Conservation (phyloP, 2,888 invertebrate genomes). For the Rhagonycha fulva region DNA sequence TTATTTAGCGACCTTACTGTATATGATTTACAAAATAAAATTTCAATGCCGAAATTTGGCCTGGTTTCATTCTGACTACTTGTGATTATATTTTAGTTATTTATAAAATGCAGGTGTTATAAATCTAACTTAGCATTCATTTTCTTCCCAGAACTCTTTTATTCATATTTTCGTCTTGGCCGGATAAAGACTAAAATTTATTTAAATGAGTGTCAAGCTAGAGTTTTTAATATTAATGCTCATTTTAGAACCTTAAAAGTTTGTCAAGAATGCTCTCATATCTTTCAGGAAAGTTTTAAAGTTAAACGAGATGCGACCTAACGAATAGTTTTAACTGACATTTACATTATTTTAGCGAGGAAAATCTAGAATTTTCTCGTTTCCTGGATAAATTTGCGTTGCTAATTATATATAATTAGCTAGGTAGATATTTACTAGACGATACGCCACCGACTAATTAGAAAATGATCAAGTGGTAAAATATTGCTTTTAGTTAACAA, state of each 20-base stretch:
- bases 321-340: slow-evolving; percentile 18
- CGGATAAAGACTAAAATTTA: slow-evolving; percentile 31
- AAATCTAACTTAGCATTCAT: slow-evolving; percentile 25
- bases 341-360: slow-evolving; percentile 15
- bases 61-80: slow-evolving; percentile 1
- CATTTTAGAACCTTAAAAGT: slow-evolving; percentile 26
- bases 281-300: slow-evolving; percentile 10
- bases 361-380: slow-evolving; percentile 4
- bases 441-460: neutral
- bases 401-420: slow-evolving; percentile 11
- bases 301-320: slow-evolving; percentile 11
- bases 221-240: slow-evolving; percentile 33
- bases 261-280: slow-evolving; percentile 24
- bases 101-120: slow-evolving; percentile 29
- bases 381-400: slow-evolving; percentile 5
- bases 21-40: neutral
- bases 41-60: neutral
- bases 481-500: neutral
- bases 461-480: neutral
- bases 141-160: slow-evolving; percentile 26
- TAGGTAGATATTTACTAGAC: neutral
- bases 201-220: slow-evolving; percentile 34
- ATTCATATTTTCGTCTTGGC: slow-evolving; percentile 29
- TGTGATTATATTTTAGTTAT: slow-evolving; percentile 28
- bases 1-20: neutral